Evolutionary conservation across 2,113 vertebrate genomes (phyloP).

Genomic region (Crotalus tigris): DNA sequence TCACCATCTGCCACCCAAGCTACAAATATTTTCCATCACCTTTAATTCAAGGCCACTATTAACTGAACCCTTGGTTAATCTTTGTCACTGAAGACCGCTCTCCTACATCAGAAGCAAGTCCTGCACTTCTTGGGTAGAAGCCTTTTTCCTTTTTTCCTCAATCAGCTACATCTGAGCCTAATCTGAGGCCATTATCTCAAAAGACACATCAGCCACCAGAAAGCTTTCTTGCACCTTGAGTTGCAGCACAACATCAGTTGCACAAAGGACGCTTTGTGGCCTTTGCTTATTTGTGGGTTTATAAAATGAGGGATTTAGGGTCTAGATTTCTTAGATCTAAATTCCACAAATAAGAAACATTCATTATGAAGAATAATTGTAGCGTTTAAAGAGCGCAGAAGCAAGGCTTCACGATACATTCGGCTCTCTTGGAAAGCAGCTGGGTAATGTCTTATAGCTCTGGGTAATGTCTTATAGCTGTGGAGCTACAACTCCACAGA

Average conservation of each 20-base stretch:
- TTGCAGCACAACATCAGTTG: constrained; percentile 6
- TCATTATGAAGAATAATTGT: not conserved
- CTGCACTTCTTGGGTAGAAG: not conserved
- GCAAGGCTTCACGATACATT: not conserved
- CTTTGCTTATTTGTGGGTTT: not conserved
- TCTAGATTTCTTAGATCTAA: not conserved
- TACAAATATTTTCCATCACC: not conserved
- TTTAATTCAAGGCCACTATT: not conserved
- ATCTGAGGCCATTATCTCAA: not conserved
- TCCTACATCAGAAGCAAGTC: not conserved
- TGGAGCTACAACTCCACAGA: not conserved
- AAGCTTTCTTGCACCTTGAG: not conserved
- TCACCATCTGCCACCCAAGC: not conserved
- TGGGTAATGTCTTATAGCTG: not conserved
- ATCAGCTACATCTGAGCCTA: constrained; percentile 2
- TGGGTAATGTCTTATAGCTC: not conserved
- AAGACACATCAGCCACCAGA: not conserved
- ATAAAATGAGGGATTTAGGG: not conserved
- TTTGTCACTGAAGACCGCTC: not conserved
- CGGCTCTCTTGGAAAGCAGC: not conserved
- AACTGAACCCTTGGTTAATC: not conserved
- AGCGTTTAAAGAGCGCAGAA: not conserved
- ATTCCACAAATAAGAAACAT: not conserved
- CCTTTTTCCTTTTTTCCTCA: not conserved
- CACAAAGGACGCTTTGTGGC: not conserved